A percentile compares a stretch with the other conserved stretches of the same genome.
Evolutionary conservation across 2,888 invertebrate genomes (phyloP).

Genomic region (Cistogaster globosa): DNA sequence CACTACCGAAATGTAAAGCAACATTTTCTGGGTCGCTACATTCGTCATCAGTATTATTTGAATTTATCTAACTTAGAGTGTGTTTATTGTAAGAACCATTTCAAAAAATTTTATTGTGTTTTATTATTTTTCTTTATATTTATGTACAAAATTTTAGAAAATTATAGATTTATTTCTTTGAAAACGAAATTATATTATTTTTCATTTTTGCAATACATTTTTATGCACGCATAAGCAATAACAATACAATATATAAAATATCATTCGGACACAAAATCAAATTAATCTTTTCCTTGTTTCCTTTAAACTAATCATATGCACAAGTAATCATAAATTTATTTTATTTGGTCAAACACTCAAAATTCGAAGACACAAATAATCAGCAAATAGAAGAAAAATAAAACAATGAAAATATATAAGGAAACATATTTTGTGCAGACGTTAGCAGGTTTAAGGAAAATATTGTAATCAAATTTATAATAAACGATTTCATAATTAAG

Average conservation of each 20-base stretch:
- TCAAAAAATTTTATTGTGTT: no score
- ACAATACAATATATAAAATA: constrained; percentile 23
- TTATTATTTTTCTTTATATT: neutral
- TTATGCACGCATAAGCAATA: constrained; percentile 53
- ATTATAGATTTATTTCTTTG: neutral
- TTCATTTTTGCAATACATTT: constrained; percentile 33
- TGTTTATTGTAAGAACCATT: no score
- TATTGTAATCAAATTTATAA: constrained; percentile 60
- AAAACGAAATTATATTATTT: constrained; percentile 18
- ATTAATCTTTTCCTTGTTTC: constrained; percentile 34
- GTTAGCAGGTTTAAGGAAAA: constrained; percentile 56
- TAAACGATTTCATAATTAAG: constrained; percentile 48
- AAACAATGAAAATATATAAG: constrained; percentile 1
- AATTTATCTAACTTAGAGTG: no score
- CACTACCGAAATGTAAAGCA: no score
- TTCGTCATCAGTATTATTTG: no score
- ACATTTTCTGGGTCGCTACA: no score
- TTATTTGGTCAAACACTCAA: constrained; percentile 19
- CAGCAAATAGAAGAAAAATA: neutral
- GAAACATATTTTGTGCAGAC: constrained; percentile 55
- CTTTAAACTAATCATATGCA: constrained; percentile 26
- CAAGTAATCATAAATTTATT: neutral
- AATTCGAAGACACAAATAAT: neutral
- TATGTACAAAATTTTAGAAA: neutral
- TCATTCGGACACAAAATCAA: constrained; percentile 19